Base-by-base conservation (phyloP, 2,113 vertebrate genomes). In the Arenaria interpres region DNA sequence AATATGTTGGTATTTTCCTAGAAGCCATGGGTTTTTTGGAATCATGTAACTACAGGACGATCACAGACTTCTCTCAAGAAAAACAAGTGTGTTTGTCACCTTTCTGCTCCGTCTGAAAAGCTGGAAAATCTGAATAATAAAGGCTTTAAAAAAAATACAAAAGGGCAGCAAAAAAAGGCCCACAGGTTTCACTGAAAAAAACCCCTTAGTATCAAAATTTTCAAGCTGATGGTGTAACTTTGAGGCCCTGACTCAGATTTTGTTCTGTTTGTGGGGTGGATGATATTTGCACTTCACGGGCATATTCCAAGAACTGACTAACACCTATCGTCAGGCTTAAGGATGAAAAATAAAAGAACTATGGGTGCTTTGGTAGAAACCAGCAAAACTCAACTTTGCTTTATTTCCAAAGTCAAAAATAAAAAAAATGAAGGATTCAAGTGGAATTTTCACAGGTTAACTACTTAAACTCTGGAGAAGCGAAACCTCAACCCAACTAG, bases 171-270 rank as follows among this genome's bases (percentile, higher is more conserved):
- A 85, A 90, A 88, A 88, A 82, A 35, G 37, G 41, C 12, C 41
- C 72, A 51, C 48, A 57, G 53, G 39, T 75, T 85, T 85, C 20
- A 85, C 46, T 19, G 56, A 62, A 80, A 56, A 77, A 80, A 85
- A 20, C 0, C 19, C 54, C 46, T 94, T 72, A 89, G 64, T 30
- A 88, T 71, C 67, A 76, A 54, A 45, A 88, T 74, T 96, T 95
- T 96, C 54, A 82, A 90, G 95, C 91, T 94, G 93, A 96, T 88
- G 41, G 6, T 73, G 81, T 83, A 85, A 90, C 75, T 96, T 71
- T 59, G 78, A 95, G 78, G 85, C 69, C 77, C 90, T 96, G 93
- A 96, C 85, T 96, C 96, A 96, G 93, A 50, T 94, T 93, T 74
- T 76, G 46, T 77, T 82, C 91, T 88, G 41, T 54, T 79, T 54